These are phyloP conservation scores for Caradrina clavipalpis DNA, from an alignment of 2,888 invertebrate species.

Conservation along the genomic window DNA sequence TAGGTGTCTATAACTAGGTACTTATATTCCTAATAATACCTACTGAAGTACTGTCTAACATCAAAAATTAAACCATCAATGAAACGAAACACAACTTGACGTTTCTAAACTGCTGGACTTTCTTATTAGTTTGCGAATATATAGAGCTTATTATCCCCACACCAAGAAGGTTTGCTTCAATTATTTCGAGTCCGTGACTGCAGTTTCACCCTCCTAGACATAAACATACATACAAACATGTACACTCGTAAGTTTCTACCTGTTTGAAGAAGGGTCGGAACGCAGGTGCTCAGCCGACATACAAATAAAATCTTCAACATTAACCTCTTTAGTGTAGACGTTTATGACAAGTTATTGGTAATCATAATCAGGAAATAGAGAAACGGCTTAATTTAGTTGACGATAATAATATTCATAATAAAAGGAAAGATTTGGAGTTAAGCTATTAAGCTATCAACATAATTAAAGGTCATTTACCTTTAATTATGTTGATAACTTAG, in stretches of 20 bases:
- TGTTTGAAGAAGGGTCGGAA: conserved; percentile 57
- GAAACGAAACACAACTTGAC: neutral
- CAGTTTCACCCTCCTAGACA: conserved; percentile 54
- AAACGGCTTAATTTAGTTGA: neutral
- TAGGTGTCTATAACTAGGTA: no score
- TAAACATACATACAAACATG: conserved; percentile 30
- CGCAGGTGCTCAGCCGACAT: conserved; percentile 55
- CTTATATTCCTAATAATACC: no score
- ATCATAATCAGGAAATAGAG: conserved; percentile 1
- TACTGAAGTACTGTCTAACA: no score
- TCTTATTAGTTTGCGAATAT: neutral
- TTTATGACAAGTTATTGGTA: conserved; percentile 3
- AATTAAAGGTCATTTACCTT: no score
- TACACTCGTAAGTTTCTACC: conserved; percentile 49
- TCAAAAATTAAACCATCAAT: neutral
- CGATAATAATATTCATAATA: neutral
- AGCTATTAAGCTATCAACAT: no score
- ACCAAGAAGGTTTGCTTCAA: conserved; percentile 21
- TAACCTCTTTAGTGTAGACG: conserved; percentile 34
- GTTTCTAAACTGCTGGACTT: no score
- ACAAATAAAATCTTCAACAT: conserved; percentile 50
- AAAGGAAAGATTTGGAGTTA: no score
- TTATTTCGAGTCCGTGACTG: conserved; percentile 28
- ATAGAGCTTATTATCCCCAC: neutral
- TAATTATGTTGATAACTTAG: no score